Conservation (phyloP, 2,888 invertebrate genomes). For the Noctua comes region DNA sequence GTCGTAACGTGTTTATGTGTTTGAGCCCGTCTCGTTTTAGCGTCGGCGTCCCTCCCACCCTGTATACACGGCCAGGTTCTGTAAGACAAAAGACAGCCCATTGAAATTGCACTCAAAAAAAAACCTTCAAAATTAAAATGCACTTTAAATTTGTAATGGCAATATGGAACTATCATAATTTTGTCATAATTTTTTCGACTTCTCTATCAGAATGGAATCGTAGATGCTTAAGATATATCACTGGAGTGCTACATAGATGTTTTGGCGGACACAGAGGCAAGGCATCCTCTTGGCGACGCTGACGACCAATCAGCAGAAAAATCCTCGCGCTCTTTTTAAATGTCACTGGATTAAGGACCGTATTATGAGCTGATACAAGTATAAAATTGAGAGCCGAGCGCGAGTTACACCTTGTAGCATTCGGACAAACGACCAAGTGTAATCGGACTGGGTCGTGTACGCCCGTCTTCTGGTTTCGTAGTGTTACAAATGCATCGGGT, state of each 20-base stretch:
- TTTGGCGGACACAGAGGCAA: background rate
- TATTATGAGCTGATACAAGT: background rate
- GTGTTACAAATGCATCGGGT: background rate
- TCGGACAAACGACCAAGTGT: too few species aligned
- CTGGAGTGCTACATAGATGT: background rate
- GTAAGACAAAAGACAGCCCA: slow-evolving; percentile 10
- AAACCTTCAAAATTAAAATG: slow-evolving; percentile 37
- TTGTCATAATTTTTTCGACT: slow-evolving; percentile 17
- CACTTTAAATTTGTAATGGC: slow-evolving; percentile 45
- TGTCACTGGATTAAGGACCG: background rate
- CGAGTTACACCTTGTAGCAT: too few species aligned
- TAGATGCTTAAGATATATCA: background rate
- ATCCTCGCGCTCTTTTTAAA: background rate
- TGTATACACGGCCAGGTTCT: background rate
- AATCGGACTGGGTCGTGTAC: too few species aligned
- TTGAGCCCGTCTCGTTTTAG: too few species aligned
- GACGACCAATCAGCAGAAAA: background rate
- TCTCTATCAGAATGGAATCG: slow-evolving; percentile 23
- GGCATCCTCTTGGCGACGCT: too few species aligned
- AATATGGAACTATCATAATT: slow-evolving; percentile 24
- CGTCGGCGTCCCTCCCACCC: too few species aligned
- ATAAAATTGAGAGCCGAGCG: background rate
- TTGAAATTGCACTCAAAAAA: slow-evolving; percentile 3
- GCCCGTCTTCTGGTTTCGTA: too few species aligned
- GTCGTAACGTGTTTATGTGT: too few species aligned